phyloP scores from a whole-genome alignment of 35 echinoderm and acorn worm genomes.

The Patiria miniata region DNA sequence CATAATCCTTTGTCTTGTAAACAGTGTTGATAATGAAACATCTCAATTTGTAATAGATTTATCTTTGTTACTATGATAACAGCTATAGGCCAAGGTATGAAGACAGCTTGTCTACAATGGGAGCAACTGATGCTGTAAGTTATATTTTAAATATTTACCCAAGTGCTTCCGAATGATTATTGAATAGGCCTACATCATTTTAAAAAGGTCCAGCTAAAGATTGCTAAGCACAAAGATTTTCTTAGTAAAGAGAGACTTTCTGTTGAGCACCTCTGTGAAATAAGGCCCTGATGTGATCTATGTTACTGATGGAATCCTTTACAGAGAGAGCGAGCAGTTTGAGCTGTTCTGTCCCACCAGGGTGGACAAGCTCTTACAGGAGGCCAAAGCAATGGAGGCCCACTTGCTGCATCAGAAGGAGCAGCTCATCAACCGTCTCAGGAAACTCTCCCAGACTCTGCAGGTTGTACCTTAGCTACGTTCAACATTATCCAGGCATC shows the following conservation, averaged over 20 bases:
- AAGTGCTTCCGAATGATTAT: too few relatives aligned
- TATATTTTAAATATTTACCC: not conserved
- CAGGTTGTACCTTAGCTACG: not conserved
- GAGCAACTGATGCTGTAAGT: conserved; percentile 8
- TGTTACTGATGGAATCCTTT: not conserved
- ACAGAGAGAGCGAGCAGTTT: conserved; percentile 60
- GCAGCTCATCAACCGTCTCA: not conserved
- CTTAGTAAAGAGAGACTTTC: not conserved
- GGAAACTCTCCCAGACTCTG: conserved; percentile 15
- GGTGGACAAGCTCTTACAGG: conserved; percentile 46
- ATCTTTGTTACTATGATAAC: not conserved
- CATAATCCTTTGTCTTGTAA: too few relatives aligned
- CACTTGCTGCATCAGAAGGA: conserved; percentile 39
- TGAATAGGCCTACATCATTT: not conserved
- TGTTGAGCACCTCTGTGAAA: not conserved
- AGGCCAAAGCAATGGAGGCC: conserved; percentile 29
- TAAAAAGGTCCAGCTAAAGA: too few relatives aligned
- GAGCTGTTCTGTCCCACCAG: conserved; percentile 29
- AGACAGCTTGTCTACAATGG: not conserved
- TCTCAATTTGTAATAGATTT: too few relatives aligned
- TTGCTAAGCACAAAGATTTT: not conserved
- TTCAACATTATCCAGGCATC: not conserved
- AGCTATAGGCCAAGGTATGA: conserved; percentile 9
- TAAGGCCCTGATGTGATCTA: not conserved
- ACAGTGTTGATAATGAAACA: too few relatives aligned